Evolutionary conservation across 2,113 vertebrate genomes (phyloP), one percentile per base, ranked within the genome.

Genomic region (Solenodon paradoxus): DNA sequence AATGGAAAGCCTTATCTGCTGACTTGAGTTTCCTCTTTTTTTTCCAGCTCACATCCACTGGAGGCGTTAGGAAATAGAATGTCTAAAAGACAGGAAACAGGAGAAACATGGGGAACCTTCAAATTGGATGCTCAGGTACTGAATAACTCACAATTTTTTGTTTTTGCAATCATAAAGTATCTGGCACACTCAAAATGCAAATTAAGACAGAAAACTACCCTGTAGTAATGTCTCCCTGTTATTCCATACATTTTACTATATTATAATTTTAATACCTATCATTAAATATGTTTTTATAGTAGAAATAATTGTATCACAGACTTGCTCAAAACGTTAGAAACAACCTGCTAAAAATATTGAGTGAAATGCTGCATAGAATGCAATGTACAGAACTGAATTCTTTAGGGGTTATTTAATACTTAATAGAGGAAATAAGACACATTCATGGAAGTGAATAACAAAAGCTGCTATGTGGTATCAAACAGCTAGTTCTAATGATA

Each of bases 251-350:
- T 86, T 49, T 57, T 78, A 63, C 4, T 71, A 71, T 40, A 40
- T 80, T 61, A 30, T 47, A n/a, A 86, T 83, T 96, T 59, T 49
- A 26, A 53, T 9, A 42, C 35, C 10, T 88, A 38, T 72, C 53
- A 3, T n/a, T 63, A 59, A 64, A 80, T 5, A 38, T 80, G 35
- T 64, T 88, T 95, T 91, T 69, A 47, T 47, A n/a, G 35, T 72
- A 77, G 71, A 94, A 96, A 77, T n/a, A 61, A 83, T 80, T 81
- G 55, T 57, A n/a, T 59, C 19, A 59, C 72, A 72, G 42, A 38
- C 28, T 84, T 72, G 38, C 64, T 72, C 53, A 79, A 63, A 94
- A 71, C n/a, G 47, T 68, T 69, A 74, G 49, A 94, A 82, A 68
- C 19, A 75, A n/a, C 28, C 42, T 45, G 61, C 35, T 30, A 69